Evolutionary conservation across 2,113 vertebrate genomes (phyloP).

Genomic region (Ochotona princeps): DNA sequence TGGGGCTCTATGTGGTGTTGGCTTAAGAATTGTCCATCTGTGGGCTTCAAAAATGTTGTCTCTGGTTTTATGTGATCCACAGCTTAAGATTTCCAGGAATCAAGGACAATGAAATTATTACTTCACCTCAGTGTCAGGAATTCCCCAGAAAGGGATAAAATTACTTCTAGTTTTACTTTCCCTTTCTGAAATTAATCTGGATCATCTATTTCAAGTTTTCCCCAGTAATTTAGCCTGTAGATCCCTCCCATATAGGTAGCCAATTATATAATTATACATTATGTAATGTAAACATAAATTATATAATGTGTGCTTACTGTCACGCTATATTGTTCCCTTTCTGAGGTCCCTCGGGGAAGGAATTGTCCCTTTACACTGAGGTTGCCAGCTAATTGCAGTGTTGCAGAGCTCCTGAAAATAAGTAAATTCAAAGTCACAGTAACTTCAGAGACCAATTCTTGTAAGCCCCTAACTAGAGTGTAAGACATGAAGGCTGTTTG

Average conservation of each 20-base stretch:
- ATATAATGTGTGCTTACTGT: not conserved
- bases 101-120: not conserved
- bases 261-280: not conserved
- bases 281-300: not conserved
- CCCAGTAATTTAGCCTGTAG: not conserved
- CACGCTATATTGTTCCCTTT: constrained; percentile 4
- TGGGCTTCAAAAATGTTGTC: not conserved
- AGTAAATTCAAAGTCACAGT: constrained; percentile 8
- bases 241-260: not conserved
- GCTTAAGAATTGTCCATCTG: not conserved
- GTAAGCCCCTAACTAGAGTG: not conserved
- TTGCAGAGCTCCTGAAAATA: not conserved
- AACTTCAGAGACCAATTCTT: not conserved
- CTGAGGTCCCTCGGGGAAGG: constrained; percentile 1
- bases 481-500: not conserved
- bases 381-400: not conserved
- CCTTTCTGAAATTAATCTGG: constrained; percentile 36
- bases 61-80: not conserved
- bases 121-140: not conserved
- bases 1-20: not conserved
- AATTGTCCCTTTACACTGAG: not conserved
- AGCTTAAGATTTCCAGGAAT: constrained; percentile 1
- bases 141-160: not conserved
- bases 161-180: constrained; percentile 41
- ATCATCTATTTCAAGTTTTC: not conserved